phyloP scores from a whole-genome alignment of 2,113 vertebrate species.

The Sceloporus undulatus region DNA sequence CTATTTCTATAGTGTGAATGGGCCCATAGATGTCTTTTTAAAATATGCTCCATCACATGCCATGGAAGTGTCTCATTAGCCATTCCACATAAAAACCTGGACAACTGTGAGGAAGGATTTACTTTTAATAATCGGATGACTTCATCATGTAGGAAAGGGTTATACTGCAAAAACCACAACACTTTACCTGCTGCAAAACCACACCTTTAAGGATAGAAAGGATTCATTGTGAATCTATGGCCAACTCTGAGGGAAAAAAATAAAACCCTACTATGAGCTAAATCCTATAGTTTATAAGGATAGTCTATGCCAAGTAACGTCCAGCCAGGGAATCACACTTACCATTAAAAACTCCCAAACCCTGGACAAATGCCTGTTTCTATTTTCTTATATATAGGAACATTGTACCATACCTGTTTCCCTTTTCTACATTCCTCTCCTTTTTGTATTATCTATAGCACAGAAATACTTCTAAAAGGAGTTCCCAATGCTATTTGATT shows the following conservation, averaged over 20 bases:
- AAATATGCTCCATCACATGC: slow-evolving; percentile 36
- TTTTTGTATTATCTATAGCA: slow-evolving; percentile 10
- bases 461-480: background rate
- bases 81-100: background rate
- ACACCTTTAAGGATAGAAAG: slow-evolving; percentile 51
- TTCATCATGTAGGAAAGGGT: slow-evolving; percentile 56
- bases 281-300: background rate
- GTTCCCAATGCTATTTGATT: background rate
- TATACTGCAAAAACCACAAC: slow-evolving; percentile 48
- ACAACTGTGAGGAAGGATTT: slow-evolving; percentile 44
- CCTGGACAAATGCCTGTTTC: background rate
- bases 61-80: slow-evolving; percentile 49
- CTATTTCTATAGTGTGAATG: too few species aligned
- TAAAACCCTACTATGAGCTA: slow-evolving; percentile 10
- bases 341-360: background rate
- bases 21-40: slow-evolving; percentile 7
- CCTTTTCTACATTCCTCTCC: slow-evolving; percentile 33
- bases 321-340: background rate
- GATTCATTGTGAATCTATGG: slow-evolving; percentile 31
- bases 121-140: slow-evolving; percentile 53
- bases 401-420: slow-evolving; percentile 26
- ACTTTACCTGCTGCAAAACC: slow-evolving; percentile 17
- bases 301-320: background rate
- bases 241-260: background rate
- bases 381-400: slow-evolving; percentile 49